These are phyloP conservation scores for Crepidodera aurea DNA, from an alignment of 2,888 invertebrate species.

Conservation along the genomic window DNA sequence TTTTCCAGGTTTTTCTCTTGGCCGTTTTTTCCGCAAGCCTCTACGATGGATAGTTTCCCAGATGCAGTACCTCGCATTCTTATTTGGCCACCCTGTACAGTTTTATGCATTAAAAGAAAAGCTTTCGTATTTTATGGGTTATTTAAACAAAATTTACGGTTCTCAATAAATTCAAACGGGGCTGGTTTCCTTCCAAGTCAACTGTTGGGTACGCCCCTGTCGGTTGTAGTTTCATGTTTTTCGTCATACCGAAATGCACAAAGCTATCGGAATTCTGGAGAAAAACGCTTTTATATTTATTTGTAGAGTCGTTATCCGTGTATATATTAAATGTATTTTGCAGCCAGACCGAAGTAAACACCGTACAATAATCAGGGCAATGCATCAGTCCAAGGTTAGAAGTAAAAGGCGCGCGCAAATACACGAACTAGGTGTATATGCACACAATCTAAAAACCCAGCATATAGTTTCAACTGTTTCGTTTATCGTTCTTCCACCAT, in stretches of 20 bases:
- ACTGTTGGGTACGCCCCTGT: conserved; percentile 17
- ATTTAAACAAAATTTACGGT: too few relatives aligned
- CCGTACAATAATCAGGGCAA: conserved; percentile 57
- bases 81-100: too few relatives aligned
- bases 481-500: background rate
- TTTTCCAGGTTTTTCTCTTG: too few relatives aligned
- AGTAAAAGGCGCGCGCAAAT: conserved; percentile 44
- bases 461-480: background rate
- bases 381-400: conserved; percentile 60
- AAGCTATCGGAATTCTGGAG: conserved; percentile 39
- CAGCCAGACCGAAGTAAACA: conserved; percentile 59
- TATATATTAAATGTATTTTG: conserved; percentile 57
- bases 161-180: too few relatives aligned
- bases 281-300: conserved; percentile 49
- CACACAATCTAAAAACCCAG: conserved; percentile 13
- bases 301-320: conserved; percentile 55
- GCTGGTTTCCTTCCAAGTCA: too few relatives aligned
- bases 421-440: conserved; percentile 12
- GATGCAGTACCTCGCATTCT: too few relatives aligned
- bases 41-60: too few relatives aligned
- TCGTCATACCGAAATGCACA: conserved; percentile 33
- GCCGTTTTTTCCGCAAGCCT: too few relatives aligned
- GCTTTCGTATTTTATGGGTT: too few relatives aligned
- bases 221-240: conserved; percentile 31
- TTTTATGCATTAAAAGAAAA: too few relatives aligned